Evolutionary conservation across 2,797 vertebrate genomes (phyloP), one percentile per base, ranked within the genome.

Genomic region (Chiroxiphia lanceolata): DNA sequence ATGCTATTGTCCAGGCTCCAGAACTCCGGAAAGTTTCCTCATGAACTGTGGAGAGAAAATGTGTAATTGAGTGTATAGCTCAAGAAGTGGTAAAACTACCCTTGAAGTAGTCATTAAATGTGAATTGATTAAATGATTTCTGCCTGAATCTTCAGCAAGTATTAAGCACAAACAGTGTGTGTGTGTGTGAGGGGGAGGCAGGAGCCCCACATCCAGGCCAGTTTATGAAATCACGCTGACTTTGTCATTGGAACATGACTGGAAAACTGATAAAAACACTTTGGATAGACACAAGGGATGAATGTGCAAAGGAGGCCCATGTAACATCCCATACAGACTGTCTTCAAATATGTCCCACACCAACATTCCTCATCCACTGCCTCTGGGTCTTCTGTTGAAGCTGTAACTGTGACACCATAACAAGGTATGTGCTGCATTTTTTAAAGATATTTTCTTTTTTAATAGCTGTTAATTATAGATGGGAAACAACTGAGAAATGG

Each of bases 271-370:
- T 61, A 13, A 31, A 74, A 54, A 16, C 0, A 3, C 51, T 50
- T 64, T 13, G 61, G 45, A 25, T 23, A 22, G 64, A 20, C 65
- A 9, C 29, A 44, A 67, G 29, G 9, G 25, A 11, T 75, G 53
- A 76, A 44, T 16, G 38, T 54, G 19, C 22, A 26, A 38, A 78
- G 63, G 36, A 67, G 23, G 13, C 6, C 6, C 40, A 34, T 6
- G 20, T 21, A 34, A 20, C 20, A 9, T 4, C 17, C 8, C 33
- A 0, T 22, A 1, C 23, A 2, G 10, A 0, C 12, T 2, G 12
- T 12, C 11, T 34, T 42, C 51, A 36, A 50, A 4, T n/a, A 9
- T 4, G 25, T 48, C 29, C 15, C 29, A 53, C 14, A 5, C 15
- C 3, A 9, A 3, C 6, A 0, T 33, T 77, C 54, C 47, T 88